Evolutionary conservation across 2,888 invertebrate species (phyloP).

Genomic region (Clitarchus hookeri): DNA sequence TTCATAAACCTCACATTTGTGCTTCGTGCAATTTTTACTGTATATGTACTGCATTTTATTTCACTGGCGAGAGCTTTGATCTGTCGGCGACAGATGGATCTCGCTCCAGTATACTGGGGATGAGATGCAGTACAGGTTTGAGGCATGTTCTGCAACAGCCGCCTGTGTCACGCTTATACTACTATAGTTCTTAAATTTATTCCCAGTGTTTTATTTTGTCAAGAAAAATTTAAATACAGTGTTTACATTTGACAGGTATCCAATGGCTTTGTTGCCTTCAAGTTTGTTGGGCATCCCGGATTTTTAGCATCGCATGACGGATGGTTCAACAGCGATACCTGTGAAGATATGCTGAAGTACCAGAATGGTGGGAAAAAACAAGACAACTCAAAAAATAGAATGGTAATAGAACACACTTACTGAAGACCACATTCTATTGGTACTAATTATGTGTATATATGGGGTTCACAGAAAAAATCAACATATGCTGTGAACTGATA

Average conservation of each 20-base stretch:
- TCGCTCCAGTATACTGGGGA: no score
- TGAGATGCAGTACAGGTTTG: no score
- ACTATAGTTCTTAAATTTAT: conserved; percentile 9
- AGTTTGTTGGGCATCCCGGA: not conserved
- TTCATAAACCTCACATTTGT: no score
- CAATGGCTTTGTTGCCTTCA: conserved; percentile 72
- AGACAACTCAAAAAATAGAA: not conserved
- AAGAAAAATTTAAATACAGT: not conserved
- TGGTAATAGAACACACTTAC: not conserved
- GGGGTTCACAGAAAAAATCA: not conserved
- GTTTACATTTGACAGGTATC: conserved; percentile 59
- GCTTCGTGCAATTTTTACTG: no score
- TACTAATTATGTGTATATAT: not conserved
- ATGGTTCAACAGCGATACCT: not conserved
- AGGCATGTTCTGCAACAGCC: no score
- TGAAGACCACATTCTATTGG: not conserved
- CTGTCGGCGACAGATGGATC: no score
- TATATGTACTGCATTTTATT: no score
- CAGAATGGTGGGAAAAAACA: not conserved
- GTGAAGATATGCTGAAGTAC: conserved; percentile 5
- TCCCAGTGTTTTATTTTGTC: not conserved
- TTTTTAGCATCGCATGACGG: not conserved
- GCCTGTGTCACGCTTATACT: no score
- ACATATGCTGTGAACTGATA: no score
- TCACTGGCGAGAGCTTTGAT: no score